Base-by-base conservation (phyloP, 2,888 invertebrate genomes). In the Mylabris sibirica region DNA sequence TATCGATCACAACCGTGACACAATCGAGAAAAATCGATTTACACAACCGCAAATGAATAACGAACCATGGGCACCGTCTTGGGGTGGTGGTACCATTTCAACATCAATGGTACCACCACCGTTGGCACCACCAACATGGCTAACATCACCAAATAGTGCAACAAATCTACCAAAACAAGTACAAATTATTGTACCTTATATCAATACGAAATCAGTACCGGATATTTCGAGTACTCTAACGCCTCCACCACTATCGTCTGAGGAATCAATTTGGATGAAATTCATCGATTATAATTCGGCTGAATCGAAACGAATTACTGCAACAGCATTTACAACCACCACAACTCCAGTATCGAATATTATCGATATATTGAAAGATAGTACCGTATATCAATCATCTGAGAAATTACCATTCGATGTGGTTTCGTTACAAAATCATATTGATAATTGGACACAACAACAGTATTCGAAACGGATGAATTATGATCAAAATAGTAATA, bases 361-460 rank as follows among this genome's bases (percentile, higher is more conserved):
- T 9, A 83, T 86, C 35, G 88, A 89, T 70, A 79, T 89, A 22
- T 78, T 89, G 0, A 84, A 84, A 65, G 84, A 72, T 34, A 66
- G 64, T 20, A 74, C 68, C 20, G 72, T 72, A 83, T 84, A 60
- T 64, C 64, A 26, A 85, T 70, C 68, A 24, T n/a, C 44, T 0
- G 78, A 83, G 60, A 88, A 88, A 73, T 87, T 87, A 35, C 87
- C 90, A 0, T 91, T 93, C 76, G 93, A 94, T 79, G 88, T 93
- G 14, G 88, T 90, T 14, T 90, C 90, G 78, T 85, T 95, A 44
- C 94, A 94, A 80, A 92, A 93, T 75, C 94, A 92, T 75, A 95
- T 95, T 67, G 93, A 95, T 77, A 91, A 92, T 72, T 95, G 95
- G 95, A 95, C 94, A 0, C 91, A 91, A 76, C 91, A 92, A 84